Evolutionary conservation across 1,140 invertebrate species (phyloP), one percentile per base, ranked within the genome.

Genomic region (Penaeus indicus): DNA sequence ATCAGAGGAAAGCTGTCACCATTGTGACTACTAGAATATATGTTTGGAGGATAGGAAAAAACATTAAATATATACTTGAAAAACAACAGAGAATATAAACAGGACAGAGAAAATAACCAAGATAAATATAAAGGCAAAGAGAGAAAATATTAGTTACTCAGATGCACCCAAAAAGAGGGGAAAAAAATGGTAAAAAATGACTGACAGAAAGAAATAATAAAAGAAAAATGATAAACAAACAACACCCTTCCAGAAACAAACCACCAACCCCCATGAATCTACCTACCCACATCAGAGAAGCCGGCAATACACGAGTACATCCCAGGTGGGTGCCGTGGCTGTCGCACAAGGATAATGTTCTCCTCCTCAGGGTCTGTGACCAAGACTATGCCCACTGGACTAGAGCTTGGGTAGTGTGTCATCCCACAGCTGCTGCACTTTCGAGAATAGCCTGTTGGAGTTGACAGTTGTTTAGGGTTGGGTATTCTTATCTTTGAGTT

Each of bases 231-330:
- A 42, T 42, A 69, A 72, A 19, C 82, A 47, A n/a, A 27, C 81
- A n/a, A 82, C 78, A 60, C 32, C 62, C 60, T 25, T 11, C 78
- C 38, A 64, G 83, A 79, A 64, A 87, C 27, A 89, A 63, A 67
- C 77, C 18, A 21, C 22, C 63, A 84, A 62, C 77, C 10, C 10
- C 8, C 38, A 27, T 54, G 1, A 4, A 16, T 27, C 60, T 72
- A 81, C 88, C 88, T 91, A 94, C 94, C 94, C 91, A 94, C 93
- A 92, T 95, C 94, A 90, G 94, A 93, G 89, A 94, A 95, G 25
- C 95, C 95, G 61, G 95, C 94, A 75, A 95, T 92, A 91, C 94
- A 94, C 7, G 94, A 94, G 90, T 92, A 95, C 93, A 95, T 94
- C 78, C 94, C 93, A 16, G 92, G 91, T 21, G 93, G 94, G 91